A percentile compares a stretch with the other conserved stretches of the same genome.
Evolutionary conservation across 2,888 invertebrate genomes (phyloP).

Genomic region (Rhynchonema sp.): DNA sequence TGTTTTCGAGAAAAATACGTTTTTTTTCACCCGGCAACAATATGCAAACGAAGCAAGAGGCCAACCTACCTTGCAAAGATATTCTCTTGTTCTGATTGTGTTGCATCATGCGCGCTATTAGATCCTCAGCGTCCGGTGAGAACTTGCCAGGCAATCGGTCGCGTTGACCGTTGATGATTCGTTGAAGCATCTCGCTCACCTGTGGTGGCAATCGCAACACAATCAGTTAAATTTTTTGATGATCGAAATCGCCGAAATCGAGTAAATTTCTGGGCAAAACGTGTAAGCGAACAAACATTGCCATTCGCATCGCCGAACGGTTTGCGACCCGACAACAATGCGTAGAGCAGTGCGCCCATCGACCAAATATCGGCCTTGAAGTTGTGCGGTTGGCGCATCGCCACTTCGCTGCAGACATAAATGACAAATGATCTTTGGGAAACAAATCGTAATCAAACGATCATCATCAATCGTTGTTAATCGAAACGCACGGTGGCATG

Average conservation of each 20-base stretch:
- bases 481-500: conserved; percentile 1
- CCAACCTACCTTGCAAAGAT: background rate
- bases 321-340: background rate
- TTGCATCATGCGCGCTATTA: background rate
- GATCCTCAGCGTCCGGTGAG: background rate
- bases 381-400: background rate
- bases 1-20: too few relatives aligned
- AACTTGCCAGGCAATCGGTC: background rate
- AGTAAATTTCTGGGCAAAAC: background rate
- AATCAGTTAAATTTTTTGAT: too few relatives aligned
- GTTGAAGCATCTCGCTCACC: background rate
- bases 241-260: background rate
- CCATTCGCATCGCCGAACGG: background rate
- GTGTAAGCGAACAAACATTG: background rate
- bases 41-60: too few relatives aligned
- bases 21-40: too few relatives aligned
- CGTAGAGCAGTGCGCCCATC: background rate
- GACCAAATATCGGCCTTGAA: background rate
- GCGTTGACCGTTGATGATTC: background rate
- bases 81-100: background rate
- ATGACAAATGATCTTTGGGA: background rate
- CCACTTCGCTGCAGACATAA: background rate
- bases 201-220: too few relatives aligned
- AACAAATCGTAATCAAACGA: background rate
- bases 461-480: too few relatives aligned